Percentiles rank a stretch among this genome's conserved stretches.
Conservation (phyloP, 2,797 vertebrate species). For the Bufotes viridis region DNA sequence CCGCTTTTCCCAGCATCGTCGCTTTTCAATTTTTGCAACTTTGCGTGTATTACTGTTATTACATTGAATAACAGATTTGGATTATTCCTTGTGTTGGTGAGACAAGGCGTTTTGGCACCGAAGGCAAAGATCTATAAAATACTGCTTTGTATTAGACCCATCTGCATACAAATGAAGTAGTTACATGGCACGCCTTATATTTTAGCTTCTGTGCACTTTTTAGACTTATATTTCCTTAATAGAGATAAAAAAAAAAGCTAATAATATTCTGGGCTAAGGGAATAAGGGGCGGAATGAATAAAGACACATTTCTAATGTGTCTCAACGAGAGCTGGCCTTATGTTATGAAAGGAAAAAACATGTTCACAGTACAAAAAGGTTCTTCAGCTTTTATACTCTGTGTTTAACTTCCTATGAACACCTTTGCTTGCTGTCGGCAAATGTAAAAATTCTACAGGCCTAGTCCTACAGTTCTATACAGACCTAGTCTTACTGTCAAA, state of each 20-base stretch:
- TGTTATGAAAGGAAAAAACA: not conserved
- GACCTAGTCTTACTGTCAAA: not conserved
- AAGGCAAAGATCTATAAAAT: slow-evolving; percentile 9
- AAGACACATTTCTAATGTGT: not conserved
- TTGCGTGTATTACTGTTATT: slow-evolving; percentile 16
- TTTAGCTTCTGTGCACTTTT: slow-evolving; percentile 3
- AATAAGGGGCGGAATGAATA: not conserved
- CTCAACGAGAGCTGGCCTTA: not conserved
- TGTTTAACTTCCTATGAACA: not conserved
- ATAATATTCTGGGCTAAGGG: not conserved
- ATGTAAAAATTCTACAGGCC: too few relatives aligned
- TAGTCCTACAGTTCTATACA: too few relatives aligned
- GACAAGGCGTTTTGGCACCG: not conserved
- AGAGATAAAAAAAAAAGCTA: not conserved
- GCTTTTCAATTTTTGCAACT: not conserved
- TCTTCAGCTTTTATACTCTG: not conserved
- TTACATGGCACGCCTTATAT: not conserved
- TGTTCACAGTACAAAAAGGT: not conserved
- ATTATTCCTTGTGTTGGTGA: not conserved
- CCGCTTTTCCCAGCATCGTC: not conserved
- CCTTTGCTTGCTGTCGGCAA: too few relatives aligned
- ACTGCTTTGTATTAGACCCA: slow-evolving; percentile 10
- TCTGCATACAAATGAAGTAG: not conserved
- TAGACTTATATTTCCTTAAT: not conserved
- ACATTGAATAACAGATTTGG: slow-evolving; percentile 34